Evolutionary conservation across 1,140 invertebrate species (phyloP), one percentile per base, ranked within the genome.

Genomic region (Drosophila watanabei): DNA sequence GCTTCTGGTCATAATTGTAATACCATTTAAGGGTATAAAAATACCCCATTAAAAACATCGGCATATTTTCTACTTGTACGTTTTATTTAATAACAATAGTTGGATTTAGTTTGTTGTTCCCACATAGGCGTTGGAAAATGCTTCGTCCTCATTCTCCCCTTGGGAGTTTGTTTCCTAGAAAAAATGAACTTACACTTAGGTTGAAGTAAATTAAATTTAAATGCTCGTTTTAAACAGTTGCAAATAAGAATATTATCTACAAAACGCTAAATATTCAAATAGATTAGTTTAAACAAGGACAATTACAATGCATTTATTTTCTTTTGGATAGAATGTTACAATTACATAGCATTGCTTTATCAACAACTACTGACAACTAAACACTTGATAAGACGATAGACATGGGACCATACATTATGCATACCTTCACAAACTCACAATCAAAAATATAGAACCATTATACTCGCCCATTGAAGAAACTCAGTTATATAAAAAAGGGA

Each of bases 61-160:
- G 7, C 1, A 14, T 35, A 28, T 28, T 52, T 18, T 24, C 16
- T 39, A 59, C n/a, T 28, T 37, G 10, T 37, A 39, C 24, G 52
- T 37, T 62, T 62, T 52, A 33, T 62, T 62, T 52, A 52, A 52
- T 62, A 62, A 62, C 60, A 62, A 62, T 52, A 52, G 60, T 52
- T 39, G 7, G 14, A 18, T 20, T 58, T 41, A 4, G 11, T 35
- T 56, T 35, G 52, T 56, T 58, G 20, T 41, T 41, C 24, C 56
- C 56, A 58, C 37, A 58, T 41, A 39, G 32, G 52, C 32, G 18
- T 24, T 39, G 18, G 5, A 20, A 59, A 59, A 33, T 49, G 30
- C 7, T 24, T 1, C 7, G 8, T 30, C 13, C 7, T 18, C 8
- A 14, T 28, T 24, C 6, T 61, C 16, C 24, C 11, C 43, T n/a